These are phyloP conservation scores for Xestia xanthographa DNA, from an alignment of 2,888 invertebrate genomes.

Conservation along the genomic window DNA sequence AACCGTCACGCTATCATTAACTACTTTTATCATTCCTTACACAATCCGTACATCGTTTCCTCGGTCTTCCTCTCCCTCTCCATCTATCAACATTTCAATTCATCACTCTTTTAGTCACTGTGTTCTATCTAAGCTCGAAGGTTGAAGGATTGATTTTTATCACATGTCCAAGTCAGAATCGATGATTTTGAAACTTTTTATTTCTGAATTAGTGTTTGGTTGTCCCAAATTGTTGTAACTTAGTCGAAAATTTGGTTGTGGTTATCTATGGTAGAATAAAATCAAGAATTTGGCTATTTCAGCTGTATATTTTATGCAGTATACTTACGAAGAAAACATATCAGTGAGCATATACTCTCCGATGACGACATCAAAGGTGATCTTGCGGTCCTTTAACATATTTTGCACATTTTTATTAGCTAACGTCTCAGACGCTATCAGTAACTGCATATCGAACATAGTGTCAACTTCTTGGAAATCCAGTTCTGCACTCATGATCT, in stretches of 20 bases:
- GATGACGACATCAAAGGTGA: conserved; percentile 76
- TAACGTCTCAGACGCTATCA: conserved; percentile 59
- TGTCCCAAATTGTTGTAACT: not conserved
- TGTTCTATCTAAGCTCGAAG: not conserved
- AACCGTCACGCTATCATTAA: too few species aligned
- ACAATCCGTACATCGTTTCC: too few species aligned
- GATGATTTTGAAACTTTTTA: not conserved
- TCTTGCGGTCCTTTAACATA: conserved; percentile 69
- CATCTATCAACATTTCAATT: too few species aligned
- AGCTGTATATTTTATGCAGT: not conserved
- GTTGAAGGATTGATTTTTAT: not conserved
- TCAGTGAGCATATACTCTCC: conserved; percentile 79
- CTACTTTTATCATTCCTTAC: too few species aligned
- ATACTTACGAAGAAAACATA: conserved; percentile 72
- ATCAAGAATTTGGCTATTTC: not conserved
- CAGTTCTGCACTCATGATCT: conserved; percentile 66
- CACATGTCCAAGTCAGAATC: not conserved
- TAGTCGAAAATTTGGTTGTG: not conserved
- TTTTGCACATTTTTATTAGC: conserved; percentile 66
- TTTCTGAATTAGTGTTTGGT: not conserved
- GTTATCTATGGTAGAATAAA: not conserved
- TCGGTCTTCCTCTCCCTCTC: too few species aligned
- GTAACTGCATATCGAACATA: conserved; percentile 53
- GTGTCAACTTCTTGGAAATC: conserved; percentile 34
- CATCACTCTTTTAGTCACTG: too few species aligned